A percentile compares a stretch with the other conserved stretches of the same genome.
phyloP scores from a whole-genome alignment of 2,888 invertebrate species.

The Timema cristinae region DNA sequence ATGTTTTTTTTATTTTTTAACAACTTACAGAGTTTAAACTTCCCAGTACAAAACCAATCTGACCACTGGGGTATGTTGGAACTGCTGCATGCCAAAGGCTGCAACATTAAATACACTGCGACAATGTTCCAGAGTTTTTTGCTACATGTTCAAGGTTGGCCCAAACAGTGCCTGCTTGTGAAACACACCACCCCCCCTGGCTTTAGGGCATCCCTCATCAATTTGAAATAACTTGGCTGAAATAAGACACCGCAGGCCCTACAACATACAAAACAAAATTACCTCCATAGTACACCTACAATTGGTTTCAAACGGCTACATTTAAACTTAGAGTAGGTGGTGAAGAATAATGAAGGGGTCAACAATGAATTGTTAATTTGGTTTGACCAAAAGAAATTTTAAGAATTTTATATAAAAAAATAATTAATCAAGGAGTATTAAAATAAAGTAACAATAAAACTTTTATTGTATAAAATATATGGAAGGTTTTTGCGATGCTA shows the following conservation, averaged over 20 bases:
- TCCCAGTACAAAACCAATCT: conserved; percentile 92
- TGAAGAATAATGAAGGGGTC: no score
- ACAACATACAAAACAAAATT: conserved; percentile 19
- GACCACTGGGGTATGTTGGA: conserved; percentile 95
- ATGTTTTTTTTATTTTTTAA: no score
- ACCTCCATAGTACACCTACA: no score
- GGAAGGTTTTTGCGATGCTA: no score
- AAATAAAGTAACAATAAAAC: no score
- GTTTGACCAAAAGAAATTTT: no score
- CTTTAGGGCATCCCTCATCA: conserved; percentile 79
- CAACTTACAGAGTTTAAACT: conserved; percentile 60
- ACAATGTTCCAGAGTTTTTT: conserved; percentile 70
- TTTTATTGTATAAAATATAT: no score
- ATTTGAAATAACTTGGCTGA: conserved; percentile 75
- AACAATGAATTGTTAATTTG: no score
- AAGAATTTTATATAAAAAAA: no score
- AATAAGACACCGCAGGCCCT: conserved; percentile 70
- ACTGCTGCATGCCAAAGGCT: conserved; percentile 77
- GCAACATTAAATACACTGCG: conserved; percentile 72
- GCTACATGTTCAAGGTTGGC: conserved; percentile 71
- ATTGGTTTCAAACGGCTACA: no score
- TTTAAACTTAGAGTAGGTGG: no score
- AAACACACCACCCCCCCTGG: conserved; percentile 89
- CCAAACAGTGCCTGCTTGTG: conserved; percentile 79
- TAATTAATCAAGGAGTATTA: no score